These are phyloP conservation scores for Paradoxurus hermaphroditus DNA, from an alignment of 2,113 vertebrate species.

Conservation along the genomic window DNA sequence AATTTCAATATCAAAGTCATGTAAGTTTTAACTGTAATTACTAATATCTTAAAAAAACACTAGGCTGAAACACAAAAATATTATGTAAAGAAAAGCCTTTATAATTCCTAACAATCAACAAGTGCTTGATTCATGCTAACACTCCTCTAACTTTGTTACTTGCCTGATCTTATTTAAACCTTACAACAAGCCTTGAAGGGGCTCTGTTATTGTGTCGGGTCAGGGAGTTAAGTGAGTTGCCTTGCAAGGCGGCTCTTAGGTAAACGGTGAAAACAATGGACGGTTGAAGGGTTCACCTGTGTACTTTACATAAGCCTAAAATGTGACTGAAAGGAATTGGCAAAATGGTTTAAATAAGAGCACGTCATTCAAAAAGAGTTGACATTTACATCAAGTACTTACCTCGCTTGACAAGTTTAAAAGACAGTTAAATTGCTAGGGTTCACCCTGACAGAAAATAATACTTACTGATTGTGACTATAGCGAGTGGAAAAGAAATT, in stretches of 20 bases:
- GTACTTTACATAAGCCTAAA: not conserved
- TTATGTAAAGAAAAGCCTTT: not conserved
- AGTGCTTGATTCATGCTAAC: not conserved
- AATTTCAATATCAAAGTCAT: not conserved
- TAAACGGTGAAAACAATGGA: not conserved
- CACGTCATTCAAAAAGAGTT: not conserved
- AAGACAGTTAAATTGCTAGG: not conserved
- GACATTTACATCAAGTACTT: not conserved
- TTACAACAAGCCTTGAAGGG: not conserved
- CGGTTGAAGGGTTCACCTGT: not conserved
- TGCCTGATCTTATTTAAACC: not conserved
- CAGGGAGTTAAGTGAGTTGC: not conserved
- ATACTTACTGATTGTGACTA: not conserved
- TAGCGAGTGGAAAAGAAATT: not conserved
- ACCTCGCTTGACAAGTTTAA: not conserved
- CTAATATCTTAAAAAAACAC: not conserved
- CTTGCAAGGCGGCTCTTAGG: not conserved
- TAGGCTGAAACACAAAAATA: not conserved
- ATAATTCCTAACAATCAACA: not conserved
- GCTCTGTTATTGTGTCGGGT: not conserved
- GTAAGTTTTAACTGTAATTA: not conserved
- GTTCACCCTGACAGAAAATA: not conserved
- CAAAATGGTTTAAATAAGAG: not conserved
- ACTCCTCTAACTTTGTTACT: not conserved
- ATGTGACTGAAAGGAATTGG: not conserved